Evolutionary conservation across 2,888 invertebrate species (phyloP), one percentile per base, ranked within the genome.

Genomic region (Choreutis nemorana): DNA sequence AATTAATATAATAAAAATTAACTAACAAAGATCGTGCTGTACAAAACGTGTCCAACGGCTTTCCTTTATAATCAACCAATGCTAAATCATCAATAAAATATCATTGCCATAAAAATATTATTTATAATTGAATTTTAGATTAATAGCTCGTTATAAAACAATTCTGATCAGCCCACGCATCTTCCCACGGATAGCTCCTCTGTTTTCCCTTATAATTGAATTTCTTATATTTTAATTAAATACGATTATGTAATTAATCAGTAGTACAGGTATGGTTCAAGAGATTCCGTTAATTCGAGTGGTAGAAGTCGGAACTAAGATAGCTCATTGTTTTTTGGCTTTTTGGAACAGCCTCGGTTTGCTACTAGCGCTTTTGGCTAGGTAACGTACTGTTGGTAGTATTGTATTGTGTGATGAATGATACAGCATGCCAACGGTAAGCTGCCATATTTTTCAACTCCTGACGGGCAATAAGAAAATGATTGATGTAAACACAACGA

Each of bases 61-160:
- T 57, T 51, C 34, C 38, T 41, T 54, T 63, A 52, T 52, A 57
- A 58, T 56, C 51, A 50, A 45, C 44, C 44, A 45, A 45, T 40
- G 46, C 48, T 50, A 48, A 51, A 58, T 55, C 51, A 55, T 55
- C 47, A 52, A 50, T 50, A 53, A 54, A 56, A 16, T 50, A 55
- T 40, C 43, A 44, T 42, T 37, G 37, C 47, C 44, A 41, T 44
- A 30, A 28, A 10, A 24, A 42, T 44, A 44, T 42, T 41, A n/a
- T n/a, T 46, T 49, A 44, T 63, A 59, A 60, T 62, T 60, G 67
- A 66, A 67, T 73, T 67, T 67, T 58, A 68, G 66, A 72, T 71
- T 70, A 65, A 67, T 70, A 50, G 57, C 55, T 50, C 43, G n/a
- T 50, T 51, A 43, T 39, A 41, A 44, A 63, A 58, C 49, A 46